Percentiles rank a stretch among this genome's conserved stretches.
Evolutionary conservation across 2,797 vertebrate species (phyloP).

Genomic region (Arrhamphus sclerolepis): DNA sequence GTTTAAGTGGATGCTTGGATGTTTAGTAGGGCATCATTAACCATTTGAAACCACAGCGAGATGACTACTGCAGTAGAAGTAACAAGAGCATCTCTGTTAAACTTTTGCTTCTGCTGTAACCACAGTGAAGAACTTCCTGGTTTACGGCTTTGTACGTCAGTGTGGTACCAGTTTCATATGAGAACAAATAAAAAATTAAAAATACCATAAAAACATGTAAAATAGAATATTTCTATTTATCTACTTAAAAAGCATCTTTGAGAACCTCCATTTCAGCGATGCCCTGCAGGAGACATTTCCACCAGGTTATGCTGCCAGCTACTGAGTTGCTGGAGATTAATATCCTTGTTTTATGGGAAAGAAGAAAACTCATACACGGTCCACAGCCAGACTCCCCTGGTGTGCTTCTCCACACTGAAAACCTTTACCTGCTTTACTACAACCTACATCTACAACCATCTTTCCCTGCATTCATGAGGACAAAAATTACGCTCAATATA

Average conservation of each 20-base stretch:
- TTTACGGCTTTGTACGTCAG: no score
- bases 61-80: not conserved
- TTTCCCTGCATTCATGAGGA: not conserved
- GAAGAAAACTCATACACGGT: not conserved
- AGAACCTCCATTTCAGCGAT: no score
- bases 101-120: not conserved
- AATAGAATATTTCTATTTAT: no score
- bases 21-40: not conserved
- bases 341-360: slow-evolving; percentile 1
- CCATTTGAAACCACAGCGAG: slow-evolving; percentile 6
- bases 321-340: slow-evolving; percentile 24
- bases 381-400: not conserved
- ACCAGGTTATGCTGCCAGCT: slow-evolving; percentile 22
- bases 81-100: not conserved
- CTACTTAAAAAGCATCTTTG: not conserved
- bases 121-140: no score
- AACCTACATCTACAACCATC: not conserved
- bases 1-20: slow-evolving; percentile 16
- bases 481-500: slow-evolving; percentile 11
- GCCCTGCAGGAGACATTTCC: slow-evolving; percentile 14
- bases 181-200: no score
- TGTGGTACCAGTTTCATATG: no score
- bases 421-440: slow-evolving; percentile 1
- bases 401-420: not conserved
- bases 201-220: no score